Base-by-base conservation (phyloP, 2,888 invertebrate species). In the Epinotia demarniana region DNA sequence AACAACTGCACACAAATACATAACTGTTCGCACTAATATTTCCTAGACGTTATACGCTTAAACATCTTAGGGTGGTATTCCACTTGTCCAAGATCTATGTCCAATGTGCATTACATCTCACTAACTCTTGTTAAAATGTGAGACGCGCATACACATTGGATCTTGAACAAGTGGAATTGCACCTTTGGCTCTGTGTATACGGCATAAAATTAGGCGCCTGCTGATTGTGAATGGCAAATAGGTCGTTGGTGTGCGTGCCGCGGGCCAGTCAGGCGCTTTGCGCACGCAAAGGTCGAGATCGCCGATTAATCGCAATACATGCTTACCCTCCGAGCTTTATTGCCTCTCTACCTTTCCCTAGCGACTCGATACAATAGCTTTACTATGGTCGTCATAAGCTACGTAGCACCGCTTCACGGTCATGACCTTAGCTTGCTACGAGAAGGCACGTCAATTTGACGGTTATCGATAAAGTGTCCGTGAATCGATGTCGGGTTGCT, bases 281-380 rank as follows among this genome's bases (percentile, higher is more conserved):
- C 78, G 79, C 89, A 92, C 92, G 93, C 92, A 87, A 92, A 92
- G 93, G 92, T 89, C 92, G 86, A 86, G 86, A 88, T 87, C 88
- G 86, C 85, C 87, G 86, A 91, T 91, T 90, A 90, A 90, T 90
- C 85, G 86, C 86, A 80, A 84, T 83, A 83, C 83, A 82, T 83
- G 83, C 86, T 82, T 84, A 85, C 87, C 88, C 86, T 82, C 87
- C 83, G 82, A 84, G 83, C 85, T 89, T 92, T 90, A 92, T 90
- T 88, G 85, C 89, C 87, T 83, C 86, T 87, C 84, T 82, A 81
- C 88, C 85, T 85, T 84, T 83, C 81, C 84, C 79, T 72, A 81
- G 81, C 85, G 80, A 81, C 83, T 81, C 84, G 79, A 79, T 77
- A 86, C 85, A 84, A 86, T 85, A 85, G 76, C 77, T 72, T 81